These are phyloP conservation scores for Archilochus colubris DNA, from an alignment of 2,113 vertebrate genomes.

Conservation along the genomic window DNA sequence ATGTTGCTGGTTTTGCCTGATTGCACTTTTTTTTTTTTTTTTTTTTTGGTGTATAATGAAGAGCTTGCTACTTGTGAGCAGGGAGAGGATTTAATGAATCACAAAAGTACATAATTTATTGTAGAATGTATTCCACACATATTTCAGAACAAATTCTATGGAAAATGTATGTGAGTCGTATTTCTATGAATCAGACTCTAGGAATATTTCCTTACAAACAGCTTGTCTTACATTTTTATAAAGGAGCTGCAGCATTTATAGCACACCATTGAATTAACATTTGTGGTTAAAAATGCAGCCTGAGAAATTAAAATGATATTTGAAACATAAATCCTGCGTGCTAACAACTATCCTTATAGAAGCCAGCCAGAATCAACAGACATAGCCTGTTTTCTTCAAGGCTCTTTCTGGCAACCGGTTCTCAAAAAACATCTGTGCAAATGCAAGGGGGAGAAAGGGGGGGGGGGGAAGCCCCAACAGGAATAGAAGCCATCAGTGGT, in stretches of 20 bases:
- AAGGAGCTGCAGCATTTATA: constrained; percentile 66
- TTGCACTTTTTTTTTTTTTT: constrained; percentile 15
- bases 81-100: constrained; percentile 64
- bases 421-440: constrained; percentile 80
- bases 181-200: constrained; percentile 69
- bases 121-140: constrained; percentile 55
- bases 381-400: constrained; percentile 78
- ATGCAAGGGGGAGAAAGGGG: background rate
- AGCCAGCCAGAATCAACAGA: constrained; percentile 81
- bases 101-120: constrained; percentile 69
- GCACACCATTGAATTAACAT: constrained; percentile 75
- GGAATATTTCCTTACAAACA: constrained; percentile 75
- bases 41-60: constrained; percentile 32
- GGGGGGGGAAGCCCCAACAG: constrained; percentile 23
- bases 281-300: constrained; percentile 77
- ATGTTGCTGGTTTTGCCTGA: constrained; percentile 24
- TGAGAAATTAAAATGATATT: constrained; percentile 83
- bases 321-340: constrained; percentile 82
- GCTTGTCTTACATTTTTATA: constrained; percentile 67
- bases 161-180: constrained; percentile 67
- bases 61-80: constrained; percentile 26
- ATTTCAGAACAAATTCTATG: constrained; percentile 72
- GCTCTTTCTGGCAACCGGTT: constrained; percentile 74
- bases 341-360: constrained; percentile 78
- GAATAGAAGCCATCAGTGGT: constrained; percentile 76